phyloP scores from a whole-genome alignment of 2,888 invertebrate species.

The Oscheius sp. region DNA sequence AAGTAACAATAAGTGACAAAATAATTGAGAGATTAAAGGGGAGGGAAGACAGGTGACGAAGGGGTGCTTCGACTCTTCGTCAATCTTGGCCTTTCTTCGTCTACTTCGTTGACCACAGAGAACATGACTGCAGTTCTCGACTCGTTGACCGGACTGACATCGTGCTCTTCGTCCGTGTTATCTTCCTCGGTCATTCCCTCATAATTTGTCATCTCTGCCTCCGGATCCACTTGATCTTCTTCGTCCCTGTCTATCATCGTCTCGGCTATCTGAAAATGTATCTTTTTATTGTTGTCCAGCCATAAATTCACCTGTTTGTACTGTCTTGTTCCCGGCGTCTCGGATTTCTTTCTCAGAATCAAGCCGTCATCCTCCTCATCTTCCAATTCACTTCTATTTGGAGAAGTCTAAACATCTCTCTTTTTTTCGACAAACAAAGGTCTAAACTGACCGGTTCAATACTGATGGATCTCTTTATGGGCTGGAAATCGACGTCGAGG shows the following conservation, averaged over 20 bases:
- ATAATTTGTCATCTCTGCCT: conserved; percentile 76
- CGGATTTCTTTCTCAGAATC: no score
- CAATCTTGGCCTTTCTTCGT: neutral
- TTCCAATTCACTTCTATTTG: no score
- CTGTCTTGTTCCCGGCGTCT: no score
- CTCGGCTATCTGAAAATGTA: neutral
- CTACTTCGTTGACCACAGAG: neutral
- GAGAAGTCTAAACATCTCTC: no score
- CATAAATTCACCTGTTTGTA: neutral
- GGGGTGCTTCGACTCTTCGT: neutral
- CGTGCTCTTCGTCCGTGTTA: conserved; percentile 40
- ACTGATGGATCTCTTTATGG: no score
- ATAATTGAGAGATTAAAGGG: conserved; percentile 7
- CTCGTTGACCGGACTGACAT: no score
- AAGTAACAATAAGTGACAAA: neutral
- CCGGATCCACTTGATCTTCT: no score
- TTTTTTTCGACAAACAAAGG: no score
- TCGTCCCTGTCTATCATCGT: no score
- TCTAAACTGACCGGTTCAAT: no score
- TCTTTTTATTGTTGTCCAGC: neutral
- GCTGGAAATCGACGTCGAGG: no score
- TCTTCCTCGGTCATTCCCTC: conserved; percentile 62
- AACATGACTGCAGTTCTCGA: neutral
- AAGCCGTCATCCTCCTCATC: no score
- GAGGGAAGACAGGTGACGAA: neutral